phyloP scores from a whole-genome alignment of 2,797 vertebrate genomes.

The Erethizon dorsatum region DNA sequence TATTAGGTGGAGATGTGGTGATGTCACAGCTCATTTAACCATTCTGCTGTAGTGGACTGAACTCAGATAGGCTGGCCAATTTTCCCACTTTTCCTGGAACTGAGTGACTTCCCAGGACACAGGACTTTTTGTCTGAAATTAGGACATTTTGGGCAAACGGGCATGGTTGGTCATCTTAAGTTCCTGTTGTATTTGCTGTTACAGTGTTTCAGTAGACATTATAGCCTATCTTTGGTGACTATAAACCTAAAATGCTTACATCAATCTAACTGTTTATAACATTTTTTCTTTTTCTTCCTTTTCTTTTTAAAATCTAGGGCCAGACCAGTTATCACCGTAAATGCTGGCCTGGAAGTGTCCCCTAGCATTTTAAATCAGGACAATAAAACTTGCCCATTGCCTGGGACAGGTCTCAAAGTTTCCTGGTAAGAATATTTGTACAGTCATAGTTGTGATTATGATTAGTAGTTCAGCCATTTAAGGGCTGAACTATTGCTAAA shows the following conservation, averaged over 20 bases:
- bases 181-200: background rate
- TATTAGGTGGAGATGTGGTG: background rate
- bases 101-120: background rate
- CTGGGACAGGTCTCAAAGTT: conserved; percentile 88
- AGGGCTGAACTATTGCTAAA: background rate
- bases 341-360: conserved; percentile 94
- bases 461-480: background rate
- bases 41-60: background rate
- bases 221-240: background rate
- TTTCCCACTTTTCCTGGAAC: background rate
- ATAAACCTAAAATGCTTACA: background rate
- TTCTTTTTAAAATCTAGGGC: conserved; percentile 90
- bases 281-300: background rate
- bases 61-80: background rate
- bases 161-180: background rate
- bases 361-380: conserved; percentile 97
- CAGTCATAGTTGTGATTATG: background rate
- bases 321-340: conserved; percentile 96
- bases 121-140: conserved; percentile 1
- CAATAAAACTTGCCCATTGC: conserved; percentile 92
- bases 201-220: background rate
- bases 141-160: background rate
- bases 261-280: background rate
- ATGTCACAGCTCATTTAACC: background rate
- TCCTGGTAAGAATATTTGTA: conserved; percentile 94